Evolutionary conservation across 2,113 vertebrate species (phyloP).

Genomic region (Beaufortia kweichowensis): DNA sequence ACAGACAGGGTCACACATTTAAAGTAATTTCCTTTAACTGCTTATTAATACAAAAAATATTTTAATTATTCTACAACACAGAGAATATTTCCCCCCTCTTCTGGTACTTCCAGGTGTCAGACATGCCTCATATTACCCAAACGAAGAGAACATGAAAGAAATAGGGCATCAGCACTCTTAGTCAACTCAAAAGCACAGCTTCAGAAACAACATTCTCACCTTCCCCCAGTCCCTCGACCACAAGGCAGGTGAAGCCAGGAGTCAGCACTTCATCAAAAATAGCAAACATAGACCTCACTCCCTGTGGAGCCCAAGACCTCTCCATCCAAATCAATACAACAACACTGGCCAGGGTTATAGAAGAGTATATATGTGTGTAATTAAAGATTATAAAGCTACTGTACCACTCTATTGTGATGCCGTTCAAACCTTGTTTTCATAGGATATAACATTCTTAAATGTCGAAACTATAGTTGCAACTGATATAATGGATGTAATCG

Average conservation of each 20-base stretch:
- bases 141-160: constrained; percentile 34
- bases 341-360: constrained; percentile 46
- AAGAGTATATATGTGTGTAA: constrained; percentile 41
- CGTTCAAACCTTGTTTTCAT: background rate
- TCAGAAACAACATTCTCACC: constrained; percentile 39
- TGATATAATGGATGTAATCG: too few species aligned
- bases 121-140: background rate
- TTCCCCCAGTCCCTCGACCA: constrained; percentile 30
- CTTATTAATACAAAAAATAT: background rate
- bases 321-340: constrained; percentile 63
- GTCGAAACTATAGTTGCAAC: too few species aligned
- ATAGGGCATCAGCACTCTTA: constrained; percentile 55
- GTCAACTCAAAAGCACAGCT: constrained; percentile 50
- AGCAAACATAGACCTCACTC: constrained; percentile 62
- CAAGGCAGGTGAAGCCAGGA: constrained; percentile 61
- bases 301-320: constrained; percentile 45
- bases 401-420: background rate
- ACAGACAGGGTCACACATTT: too few species aligned
- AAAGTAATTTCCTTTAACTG: too few species aligned
- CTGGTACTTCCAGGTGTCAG: background rate
- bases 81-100: background rate
- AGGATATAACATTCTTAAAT: too few species aligned
- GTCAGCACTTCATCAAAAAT: constrained; percentile 70
- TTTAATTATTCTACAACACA: background rate
- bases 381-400: constrained; percentile 15